Base-by-base conservation (phyloP, 2,113 vertebrate species). In the Tetrao urogallus region DNA sequence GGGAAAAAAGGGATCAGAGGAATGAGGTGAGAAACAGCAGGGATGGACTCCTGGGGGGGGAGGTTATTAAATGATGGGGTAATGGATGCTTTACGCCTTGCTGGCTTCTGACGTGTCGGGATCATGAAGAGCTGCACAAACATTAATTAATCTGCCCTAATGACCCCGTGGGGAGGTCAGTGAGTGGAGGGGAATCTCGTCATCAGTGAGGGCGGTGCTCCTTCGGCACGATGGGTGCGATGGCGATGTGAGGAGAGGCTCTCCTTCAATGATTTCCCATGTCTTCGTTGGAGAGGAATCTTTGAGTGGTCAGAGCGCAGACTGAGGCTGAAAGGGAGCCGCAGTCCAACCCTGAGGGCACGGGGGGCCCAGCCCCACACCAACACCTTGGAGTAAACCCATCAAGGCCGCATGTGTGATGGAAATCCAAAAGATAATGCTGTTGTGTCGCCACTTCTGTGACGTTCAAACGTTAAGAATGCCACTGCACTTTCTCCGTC, bases 81-180 rank as follows among this genome's bases (percentile, higher is more conserved):
- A 92, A 92, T 88, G 95, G 93, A 76, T 48, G 56, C 76, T 90
- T 86, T 36, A 82, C 69, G 57, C 48, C n/a, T 88, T 82, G 27
- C 48, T 70, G 80, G 3, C 8, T 94, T 61, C 86, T 92, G 70
- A 86, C 64, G 77, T 58, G 65, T 63, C 13, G 72, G 72, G 67
- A 88, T 94, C 92, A 92, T 72, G 90, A 82, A 91, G 79, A 0
- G 0, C 86, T 76, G 86, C 92, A 66, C 82, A 90, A 86, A 57
- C 45, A 27, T 90, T 82, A 93, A 95, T 93, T 94, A 92, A 92
- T 90, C 67, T 58, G 58, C 80, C 45, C 80, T 6, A 52, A 10
- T 60, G 66, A 32, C 69, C 69, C 86, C 77, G 54, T 73, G 83
- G 40, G 94, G 90, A 92, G 82, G 86, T 80, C 91, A 88, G 6